Evolutionary conservation across 2,113 vertebrate genomes (phyloP).

Genomic region (Formicarius rufipectus): DNA sequence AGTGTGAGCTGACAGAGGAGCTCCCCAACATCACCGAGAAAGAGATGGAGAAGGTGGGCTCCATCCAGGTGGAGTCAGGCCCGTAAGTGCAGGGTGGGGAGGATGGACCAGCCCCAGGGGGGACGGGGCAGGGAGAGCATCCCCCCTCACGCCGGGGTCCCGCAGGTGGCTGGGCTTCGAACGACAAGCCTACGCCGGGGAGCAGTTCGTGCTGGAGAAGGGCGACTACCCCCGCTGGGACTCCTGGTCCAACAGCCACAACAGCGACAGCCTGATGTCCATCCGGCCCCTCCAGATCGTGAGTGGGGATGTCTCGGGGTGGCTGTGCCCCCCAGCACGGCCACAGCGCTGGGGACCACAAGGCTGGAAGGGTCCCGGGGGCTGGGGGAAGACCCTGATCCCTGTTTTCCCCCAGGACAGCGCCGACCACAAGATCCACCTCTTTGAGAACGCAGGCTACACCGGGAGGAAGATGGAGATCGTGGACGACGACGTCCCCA

Average conservation of each 20-base stretch:
- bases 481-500: conserved; percentile 88
- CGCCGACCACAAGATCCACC: conserved; percentile 87
- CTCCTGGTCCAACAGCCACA: conserved; percentile 91
- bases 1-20: conserved; percentile 82
- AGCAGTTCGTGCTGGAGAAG: conserved; percentile 92
- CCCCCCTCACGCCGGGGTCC: not conserved
- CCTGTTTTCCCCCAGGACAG: conserved; percentile 75
- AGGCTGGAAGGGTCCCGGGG: no score
- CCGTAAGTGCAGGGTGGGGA: conserved; percentile 71
- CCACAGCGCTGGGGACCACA: fast-evolving
- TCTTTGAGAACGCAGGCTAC: conserved; percentile 87
- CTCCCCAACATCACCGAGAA: conserved; percentile 81
- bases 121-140: not conserved
- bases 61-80: conserved; percentile 86
- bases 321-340: fast-evolving
- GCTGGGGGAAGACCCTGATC: not conserved
- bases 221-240: conserved; percentile 92
- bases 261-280: conserved; percentile 85
- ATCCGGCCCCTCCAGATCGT: conserved; percentile 86
- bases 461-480: conserved; percentile 92
- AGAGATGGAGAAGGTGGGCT: conserved; percentile 86
- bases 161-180: conserved; percentile 88
- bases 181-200: conserved; percentile 79
- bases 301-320: conserved; percentile 25
- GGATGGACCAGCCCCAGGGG: fast-evolving